A percentile compares a stretch with the other conserved stretches of the same genome.
These are phyloP conservation scores for Dolichopus griseipennis DNA, from an alignment of 2,888 invertebrate genomes.

Conservation along the genomic window DNA sequence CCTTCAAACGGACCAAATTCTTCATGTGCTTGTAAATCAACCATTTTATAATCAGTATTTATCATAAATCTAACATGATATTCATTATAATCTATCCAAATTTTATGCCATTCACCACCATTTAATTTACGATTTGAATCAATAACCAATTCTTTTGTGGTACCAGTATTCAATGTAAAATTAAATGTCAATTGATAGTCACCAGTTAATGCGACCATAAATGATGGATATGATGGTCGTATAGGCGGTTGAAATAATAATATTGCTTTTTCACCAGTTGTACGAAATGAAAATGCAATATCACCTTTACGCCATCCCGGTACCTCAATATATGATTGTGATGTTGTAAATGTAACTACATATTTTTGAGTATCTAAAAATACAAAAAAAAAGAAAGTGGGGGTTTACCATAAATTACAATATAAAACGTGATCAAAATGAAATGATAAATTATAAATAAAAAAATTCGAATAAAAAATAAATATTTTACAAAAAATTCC, in stretches of 20 bases:
- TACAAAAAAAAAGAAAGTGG: slow-evolving; percentile 13
- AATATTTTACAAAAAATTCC: too few relatives aligned
- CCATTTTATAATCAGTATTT: slow-evolving; percentile 82
- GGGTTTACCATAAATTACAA: not conserved
- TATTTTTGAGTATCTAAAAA: slow-evolving; percentile 77
- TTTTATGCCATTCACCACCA: slow-evolving; percentile 92
- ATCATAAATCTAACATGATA: slow-evolving; percentile 90
- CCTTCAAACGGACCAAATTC: slow-evolving; percentile 89
- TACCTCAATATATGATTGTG: slow-evolving; percentile 85
- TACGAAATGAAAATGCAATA: slow-evolving; percentile 85
- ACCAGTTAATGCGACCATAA: slow-evolving; percentile 82
- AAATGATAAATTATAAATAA: not conserved
- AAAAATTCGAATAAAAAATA: too few relatives aligned
- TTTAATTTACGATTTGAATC: slow-evolving; percentile 74
- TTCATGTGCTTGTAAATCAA: slow-evolving; percentile 72
- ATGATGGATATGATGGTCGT: slow-evolving; percentile 78
- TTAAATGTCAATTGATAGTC: slow-evolving; percentile 83
- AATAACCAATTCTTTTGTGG: slow-evolving; percentile 71
- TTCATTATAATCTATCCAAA: slow-evolving; percentile 91
- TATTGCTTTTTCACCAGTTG: slow-evolving; percentile 83
- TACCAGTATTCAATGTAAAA: slow-evolving; percentile 78
- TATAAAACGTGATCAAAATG: not conserved
- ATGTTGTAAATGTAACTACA: slow-evolving; percentile 88
- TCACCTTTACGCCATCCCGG: slow-evolving; percentile 90
- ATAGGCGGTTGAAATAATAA: slow-evolving; percentile 85